A percentile compares a stretch with the other conserved stretches of the same genome.
Evolutionary conservation across 2,888 invertebrate species (phyloP).

Genomic region (Drosophila heteroneura): DNA sequence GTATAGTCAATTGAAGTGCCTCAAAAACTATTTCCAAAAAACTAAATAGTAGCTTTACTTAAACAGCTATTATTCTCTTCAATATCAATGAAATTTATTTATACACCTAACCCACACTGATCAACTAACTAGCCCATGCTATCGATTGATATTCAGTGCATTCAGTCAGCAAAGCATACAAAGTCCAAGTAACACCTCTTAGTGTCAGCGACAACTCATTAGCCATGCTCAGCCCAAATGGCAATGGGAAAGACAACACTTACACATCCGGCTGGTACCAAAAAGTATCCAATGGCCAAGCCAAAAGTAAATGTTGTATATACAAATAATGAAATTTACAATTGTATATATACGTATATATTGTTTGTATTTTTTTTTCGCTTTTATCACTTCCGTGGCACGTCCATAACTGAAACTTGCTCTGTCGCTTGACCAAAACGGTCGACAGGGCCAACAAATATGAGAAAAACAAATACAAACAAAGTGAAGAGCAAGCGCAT

Average conservation of each 20-base stretch:
- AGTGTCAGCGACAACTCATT: conserved; percentile 61
- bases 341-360: not conserved
- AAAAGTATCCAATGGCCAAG: conserved; percentile 30
- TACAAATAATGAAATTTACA: conserved; percentile 3
- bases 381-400: conserved; percentile 57
- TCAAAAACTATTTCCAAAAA: no score
- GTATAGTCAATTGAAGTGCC: no score
- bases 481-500: conserved; percentile 16
- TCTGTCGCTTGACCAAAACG: conserved; percentile 51
- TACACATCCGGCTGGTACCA: conserved; percentile 66
- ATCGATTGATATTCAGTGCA: conserved; percentile 50
- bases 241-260: conserved; percentile 64
- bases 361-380: conserved; percentile 12
- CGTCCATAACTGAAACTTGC: conserved; percentile 51
- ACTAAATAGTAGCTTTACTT: not conserved
- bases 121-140: not conserved
- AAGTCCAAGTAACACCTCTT: conserved; percentile 55
- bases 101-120: conserved; percentile 1
- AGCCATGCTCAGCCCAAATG: conserved; percentile 58
- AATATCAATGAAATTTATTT: not conserved
- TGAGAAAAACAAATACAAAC: conserved; percentile 25
- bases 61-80: not conserved
- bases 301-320: conserved; percentile 42
- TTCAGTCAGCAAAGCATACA: conserved; percentile 17
- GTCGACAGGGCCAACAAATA: conserved; percentile 43